These are phyloP conservation scores for Neria commutata DNA, from an alignment of 2,888 invertebrate species.

Conservation along the genomic window DNA sequence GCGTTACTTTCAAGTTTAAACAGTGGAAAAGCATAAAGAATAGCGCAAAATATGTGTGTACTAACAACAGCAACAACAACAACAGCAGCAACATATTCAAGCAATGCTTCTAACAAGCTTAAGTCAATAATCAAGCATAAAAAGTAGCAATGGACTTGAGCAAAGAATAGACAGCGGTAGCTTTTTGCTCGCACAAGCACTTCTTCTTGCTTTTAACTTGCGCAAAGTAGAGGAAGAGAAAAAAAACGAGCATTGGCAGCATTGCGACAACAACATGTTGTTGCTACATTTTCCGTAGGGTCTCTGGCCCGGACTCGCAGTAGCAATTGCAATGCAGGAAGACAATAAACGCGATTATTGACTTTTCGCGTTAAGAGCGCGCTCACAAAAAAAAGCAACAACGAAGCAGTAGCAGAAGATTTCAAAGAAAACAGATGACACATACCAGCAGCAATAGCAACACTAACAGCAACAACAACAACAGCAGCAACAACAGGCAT, in stretches of 20 bases:
- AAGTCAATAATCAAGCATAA: slow-evolving; percentile 4
- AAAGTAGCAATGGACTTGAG: too few relatives aligned
- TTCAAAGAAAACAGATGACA: background rate
- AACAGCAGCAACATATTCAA: background rate
- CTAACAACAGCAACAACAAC: slow-evolving; percentile 1
- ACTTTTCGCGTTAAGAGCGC: slow-evolving; percentile 31
- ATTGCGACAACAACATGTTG: slow-evolving; percentile 12
- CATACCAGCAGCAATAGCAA: background rate
- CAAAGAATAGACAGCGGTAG: background rate
- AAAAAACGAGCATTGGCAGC: slow-evolving; percentile 12
- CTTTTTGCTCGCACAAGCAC: background rate
- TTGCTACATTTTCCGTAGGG: slow-evolving; percentile 3
- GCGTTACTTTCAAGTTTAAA: background rate
- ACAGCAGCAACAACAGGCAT: slow-evolving; percentile 6
- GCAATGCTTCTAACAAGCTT: slow-evolving; percentile 16
- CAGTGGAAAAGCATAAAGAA: background rate
- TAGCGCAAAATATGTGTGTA: background rate
- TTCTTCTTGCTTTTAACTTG: background rate
- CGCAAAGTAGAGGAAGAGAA: background rate
- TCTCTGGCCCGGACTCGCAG: too few relatives aligned
- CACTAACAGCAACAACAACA: slow-evolving; percentile 5
- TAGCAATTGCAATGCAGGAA: slow-evolving; percentile 31
- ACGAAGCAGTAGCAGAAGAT: background rate
- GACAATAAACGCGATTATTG: slow-evolving; percentile 55
- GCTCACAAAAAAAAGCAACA: background rate